Evolutionary conservation across 2,113 vertebrate species (phyloP).

Genomic region (Phaetusa simplex): DNA sequence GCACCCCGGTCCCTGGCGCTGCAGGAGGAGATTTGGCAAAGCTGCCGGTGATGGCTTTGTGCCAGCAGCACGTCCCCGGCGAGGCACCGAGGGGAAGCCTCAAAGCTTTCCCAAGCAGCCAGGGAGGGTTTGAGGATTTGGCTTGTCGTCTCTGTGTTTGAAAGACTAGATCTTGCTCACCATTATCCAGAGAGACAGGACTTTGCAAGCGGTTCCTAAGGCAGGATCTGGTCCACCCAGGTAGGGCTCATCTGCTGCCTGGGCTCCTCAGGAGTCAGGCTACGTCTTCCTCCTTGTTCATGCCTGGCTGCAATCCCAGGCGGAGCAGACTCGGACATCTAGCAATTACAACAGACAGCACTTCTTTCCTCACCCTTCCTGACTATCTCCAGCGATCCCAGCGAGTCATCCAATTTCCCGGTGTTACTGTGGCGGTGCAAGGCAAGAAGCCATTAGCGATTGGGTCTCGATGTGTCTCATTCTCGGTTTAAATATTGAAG

Average conservation of each 20-base stretch:
- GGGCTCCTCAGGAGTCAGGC: neutral
- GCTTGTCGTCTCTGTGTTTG: neutral
- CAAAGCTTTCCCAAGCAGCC: neutral
- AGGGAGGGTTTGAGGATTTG: neutral
- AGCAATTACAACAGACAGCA: neutral
- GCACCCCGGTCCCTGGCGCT: rapidly evolving
- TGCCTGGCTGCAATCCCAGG: neutral
- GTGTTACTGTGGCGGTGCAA: neutral
- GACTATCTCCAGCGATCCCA: neutral
- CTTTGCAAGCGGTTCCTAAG: neutral
- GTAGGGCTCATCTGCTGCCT: neutral
- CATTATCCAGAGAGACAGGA: rapidly evolving
- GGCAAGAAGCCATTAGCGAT: neutral
- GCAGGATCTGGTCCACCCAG: neutral
- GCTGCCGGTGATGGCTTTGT: neutral
- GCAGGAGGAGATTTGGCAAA: neutral
- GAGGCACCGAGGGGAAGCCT: neutral
- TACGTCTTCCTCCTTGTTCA: neutral
- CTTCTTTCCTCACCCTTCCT: neutral
- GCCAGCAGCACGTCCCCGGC: neutral
- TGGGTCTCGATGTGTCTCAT: neutral
- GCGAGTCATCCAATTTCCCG: neutral
- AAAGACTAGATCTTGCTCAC: neutral
- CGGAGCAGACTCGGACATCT: neutral
- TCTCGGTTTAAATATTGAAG: neutral